Evolutionary conservation across 1,140 invertebrate genomes (phyloP), one percentile per base, ranked within the genome.

Genomic region (Drosophila neocordata): DNA sequence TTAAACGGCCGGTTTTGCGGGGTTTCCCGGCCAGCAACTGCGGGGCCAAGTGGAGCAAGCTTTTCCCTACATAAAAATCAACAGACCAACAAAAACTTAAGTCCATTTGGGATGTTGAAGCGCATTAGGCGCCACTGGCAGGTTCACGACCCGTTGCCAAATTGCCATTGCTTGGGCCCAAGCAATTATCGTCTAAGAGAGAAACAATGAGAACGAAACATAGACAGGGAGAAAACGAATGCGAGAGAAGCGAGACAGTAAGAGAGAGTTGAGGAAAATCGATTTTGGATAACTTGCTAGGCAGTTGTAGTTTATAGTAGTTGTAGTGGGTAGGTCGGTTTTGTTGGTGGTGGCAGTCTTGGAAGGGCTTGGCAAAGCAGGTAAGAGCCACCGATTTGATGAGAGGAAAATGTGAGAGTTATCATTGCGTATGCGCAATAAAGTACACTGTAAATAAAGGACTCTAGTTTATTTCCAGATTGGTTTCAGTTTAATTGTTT

Each of bases 121-220:
- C 74, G 83, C 72, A 53, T 75, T 78, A 70, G 78, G 71, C 77
- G 68, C 78, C 83, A 69, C 35, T 79, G 60, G 71, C 67, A 83
- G 83, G 79, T 87, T 83, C 83, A 88, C 83, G 83, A 88, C 83
- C 83, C 75, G 76, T 48, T 69, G 67, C 64, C 78, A 70, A 77
- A 67, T 65, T 66, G 72, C 59, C 64, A 52, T 53, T 72, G 75
- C 68, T 69, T 65, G 66, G 80, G 71, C 76, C 73, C 62, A 73
- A 66, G 65, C 77, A 71, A 71, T 79, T 79, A 81, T 77, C 48
- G 61, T 53, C 48, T 73, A 68, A 74, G 77, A 79, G 73, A 44
- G 60, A 52, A 34, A 41, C 55, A 69, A 37, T n/a, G 55, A n/a
- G 53, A 59, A 4, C 37, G 20, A 2, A 27, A 59, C 12, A 22